Conservation (phyloP, 1,140 invertebrate species). For the Drosophila ercepeae region DNA sequence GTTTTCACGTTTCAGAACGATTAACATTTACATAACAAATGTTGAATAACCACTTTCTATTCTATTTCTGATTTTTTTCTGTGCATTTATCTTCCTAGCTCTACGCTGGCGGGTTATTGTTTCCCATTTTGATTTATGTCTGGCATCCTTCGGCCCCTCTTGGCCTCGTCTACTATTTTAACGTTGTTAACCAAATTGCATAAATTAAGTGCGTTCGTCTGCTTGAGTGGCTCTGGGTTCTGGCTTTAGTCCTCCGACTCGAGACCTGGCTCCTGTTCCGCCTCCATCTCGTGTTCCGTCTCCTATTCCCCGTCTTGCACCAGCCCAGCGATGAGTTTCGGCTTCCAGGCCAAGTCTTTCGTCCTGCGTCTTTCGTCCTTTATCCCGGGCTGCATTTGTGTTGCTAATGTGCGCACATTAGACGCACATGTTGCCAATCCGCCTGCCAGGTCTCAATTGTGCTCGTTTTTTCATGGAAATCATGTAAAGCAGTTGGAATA, state of each 20-base stretch:
- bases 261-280: conserved; percentile 23
- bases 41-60: too few relatives aligned
- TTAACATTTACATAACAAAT: too few relatives aligned
- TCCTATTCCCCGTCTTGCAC: conserved; percentile 8
- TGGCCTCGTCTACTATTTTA: conserved; percentile 75
- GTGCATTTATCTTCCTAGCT: conserved; percentile 29
- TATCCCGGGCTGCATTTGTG: conserved; percentile 60
- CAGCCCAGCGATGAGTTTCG: conserved; percentile 10
- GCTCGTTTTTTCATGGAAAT: conserved; percentile 7
- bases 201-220: conserved; percentile 82
- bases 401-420: conserved; percentile 81
- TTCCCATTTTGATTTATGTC: conserved; percentile 81
- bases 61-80: background rate
- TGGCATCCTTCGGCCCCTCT: conserved; percentile 48
- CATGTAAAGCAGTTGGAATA: conserved; percentile 12
- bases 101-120: conserved; percentile 65
- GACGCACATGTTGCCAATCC: conserved; percentile 66
- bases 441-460: conserved; percentile 25
- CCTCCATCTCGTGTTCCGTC: conserved; percentile 5
- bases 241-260: conserved; percentile 15
- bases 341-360: conserved; percentile 13
- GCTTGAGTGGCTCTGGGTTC: conserved; percentile 69
- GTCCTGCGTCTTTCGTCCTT: conserved; percentile 12
- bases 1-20: background rate
- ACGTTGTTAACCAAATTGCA: conserved; percentile 82